Conservation (phyloP, 2,113 vertebrate species). For the Thryonomys swinderianus region DNA sequence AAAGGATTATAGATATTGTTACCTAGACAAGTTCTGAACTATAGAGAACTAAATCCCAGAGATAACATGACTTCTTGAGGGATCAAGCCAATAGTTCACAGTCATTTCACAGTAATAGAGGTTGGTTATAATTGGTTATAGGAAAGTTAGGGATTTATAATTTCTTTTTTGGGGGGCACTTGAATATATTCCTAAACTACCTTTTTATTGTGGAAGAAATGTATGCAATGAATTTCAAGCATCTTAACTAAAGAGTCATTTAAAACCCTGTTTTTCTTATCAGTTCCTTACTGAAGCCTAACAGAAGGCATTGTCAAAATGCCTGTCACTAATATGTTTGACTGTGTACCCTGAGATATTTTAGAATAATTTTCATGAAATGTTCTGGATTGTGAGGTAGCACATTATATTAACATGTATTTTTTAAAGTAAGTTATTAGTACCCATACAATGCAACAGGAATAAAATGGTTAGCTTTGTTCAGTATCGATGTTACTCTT, state of each 20-base stretch:
- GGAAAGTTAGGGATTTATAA: neutral
- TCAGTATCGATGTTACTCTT: neutral
- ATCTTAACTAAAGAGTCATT: constrained; percentile 2
- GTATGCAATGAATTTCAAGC: neutral
- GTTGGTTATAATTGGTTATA: neutral
- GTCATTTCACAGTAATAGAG: neutral
- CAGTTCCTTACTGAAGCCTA: neutral
- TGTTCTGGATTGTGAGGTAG: neutral
- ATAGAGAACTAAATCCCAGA: neutral
- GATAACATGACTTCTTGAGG: neutral
- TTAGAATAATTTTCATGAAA: neutral
- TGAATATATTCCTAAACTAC: neutral
- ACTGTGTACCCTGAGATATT: neutral
- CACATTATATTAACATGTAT: neutral
- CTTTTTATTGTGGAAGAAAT: neutral
- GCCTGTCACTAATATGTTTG: neutral
- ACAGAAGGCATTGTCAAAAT: neutral
- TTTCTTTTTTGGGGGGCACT: neutral
- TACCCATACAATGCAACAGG: neutral
- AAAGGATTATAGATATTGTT: neutral
- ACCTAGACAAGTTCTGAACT: neutral
- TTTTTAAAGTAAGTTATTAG: neutral
- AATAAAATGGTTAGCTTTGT: neutral
- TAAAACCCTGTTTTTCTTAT: neutral
- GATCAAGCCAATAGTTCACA: neutral